These are phyloP conservation scores for Drosophila nr. medialis DNA, from an alignment of 2,888 invertebrate species.

Conservation along the genomic window DNA sequence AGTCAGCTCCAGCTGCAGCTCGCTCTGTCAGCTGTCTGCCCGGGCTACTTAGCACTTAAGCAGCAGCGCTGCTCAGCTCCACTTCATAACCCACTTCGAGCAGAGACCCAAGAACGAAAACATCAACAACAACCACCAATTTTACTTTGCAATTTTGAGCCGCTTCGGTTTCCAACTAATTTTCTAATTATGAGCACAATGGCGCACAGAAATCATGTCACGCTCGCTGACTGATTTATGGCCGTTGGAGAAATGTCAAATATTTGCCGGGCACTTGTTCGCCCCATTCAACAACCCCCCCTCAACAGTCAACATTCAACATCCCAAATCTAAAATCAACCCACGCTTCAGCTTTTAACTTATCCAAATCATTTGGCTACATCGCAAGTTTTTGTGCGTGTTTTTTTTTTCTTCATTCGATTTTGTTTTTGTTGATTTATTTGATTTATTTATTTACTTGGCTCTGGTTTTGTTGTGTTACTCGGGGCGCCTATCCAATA, in stretches of 20 bases:
- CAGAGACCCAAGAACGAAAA: neutral
- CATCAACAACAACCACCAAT: neutral
- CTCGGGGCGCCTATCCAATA: conserved; percentile 48
- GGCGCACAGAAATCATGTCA: conserved; percentile 82
- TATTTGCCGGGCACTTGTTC: conserved; percentile 58
- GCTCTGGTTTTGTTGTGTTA: conserved; percentile 33
- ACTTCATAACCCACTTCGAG: conserved; percentile 38
- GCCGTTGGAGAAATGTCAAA: conserved; percentile 84
- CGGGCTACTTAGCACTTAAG: conserved; percentile 58
- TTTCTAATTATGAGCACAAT: conserved; percentile 84
- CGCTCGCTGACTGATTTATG: conserved; percentile 84
- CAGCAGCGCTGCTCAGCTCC: conserved; percentile 27
- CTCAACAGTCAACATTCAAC: neutral
- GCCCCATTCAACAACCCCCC: neutral
- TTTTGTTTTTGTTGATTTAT: conserved; percentile 61
- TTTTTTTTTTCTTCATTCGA: conserved; percentile 11
- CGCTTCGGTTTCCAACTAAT: conserved; percentile 66
- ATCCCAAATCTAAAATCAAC: conserved; percentile 16
- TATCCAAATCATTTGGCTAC: conserved; percentile 67
- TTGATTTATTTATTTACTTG: conserved; percentile 79
- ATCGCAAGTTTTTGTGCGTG: conserved; percentile 39
- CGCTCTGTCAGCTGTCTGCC: conserved; percentile 27
- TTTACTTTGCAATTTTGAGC: conserved; percentile 36
- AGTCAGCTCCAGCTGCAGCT: conserved; percentile 40
- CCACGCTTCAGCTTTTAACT: conserved; percentile 63